These are phyloP conservation scores for Pogonophryne albipinna DNA, from an alignment of 2,797 vertebrate species.

Conservation along the genomic window DNA sequence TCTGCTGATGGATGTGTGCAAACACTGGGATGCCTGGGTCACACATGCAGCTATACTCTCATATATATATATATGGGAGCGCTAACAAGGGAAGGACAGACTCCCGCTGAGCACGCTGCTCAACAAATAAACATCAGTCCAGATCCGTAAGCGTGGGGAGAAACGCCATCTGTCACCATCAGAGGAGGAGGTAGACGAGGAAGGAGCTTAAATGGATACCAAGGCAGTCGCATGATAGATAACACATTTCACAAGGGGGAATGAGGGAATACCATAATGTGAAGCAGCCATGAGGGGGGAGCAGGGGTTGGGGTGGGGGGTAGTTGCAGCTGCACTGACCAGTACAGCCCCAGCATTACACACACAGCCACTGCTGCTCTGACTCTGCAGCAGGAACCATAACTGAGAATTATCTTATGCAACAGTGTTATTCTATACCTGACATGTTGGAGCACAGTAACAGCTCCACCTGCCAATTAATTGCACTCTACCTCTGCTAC, in stretches of 20 bases:
- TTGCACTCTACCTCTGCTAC: slow-evolving; percentile 46
- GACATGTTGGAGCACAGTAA: slow-evolving; percentile 41
- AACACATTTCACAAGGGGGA: slow-evolving; percentile 74
- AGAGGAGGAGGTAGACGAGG: slow-evolving; percentile 28
- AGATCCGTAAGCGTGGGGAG: slow-evolving; percentile 38
- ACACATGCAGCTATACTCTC: slow-evolving; percentile 5
- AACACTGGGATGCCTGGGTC: slow-evolving; percentile 15
- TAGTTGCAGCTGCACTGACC: slow-evolving; percentile 61
- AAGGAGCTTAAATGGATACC: slow-evolving; percentile 62
- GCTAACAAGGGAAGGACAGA: slow-evolving; percentile 20
- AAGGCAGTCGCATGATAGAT: slow-evolving; percentile 73
- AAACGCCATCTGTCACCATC: slow-evolving; percentile 60
- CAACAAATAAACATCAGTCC: slow-evolving; percentile 55
- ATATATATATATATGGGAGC: background rate
- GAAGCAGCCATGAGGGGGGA: slow-evolving; percentile 66
- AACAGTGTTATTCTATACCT: slow-evolving; percentile 20
- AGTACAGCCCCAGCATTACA: slow-evolving; percentile 12
- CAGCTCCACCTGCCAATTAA: slow-evolving; percentile 46
- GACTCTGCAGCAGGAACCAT: slow-evolving; percentile 15
- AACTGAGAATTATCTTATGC: slow-evolving; percentile 14
- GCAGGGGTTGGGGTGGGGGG: background rate
- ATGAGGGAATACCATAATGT: slow-evolving; percentile 73
- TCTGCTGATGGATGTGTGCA: slow-evolving; percentile 17
- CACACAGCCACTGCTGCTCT: slow-evolving; percentile 29
- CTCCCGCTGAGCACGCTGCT: slow-evolving; percentile 40